Conservation (phyloP, 2,113 vertebrate species). For the Pagrus major region DNA sequence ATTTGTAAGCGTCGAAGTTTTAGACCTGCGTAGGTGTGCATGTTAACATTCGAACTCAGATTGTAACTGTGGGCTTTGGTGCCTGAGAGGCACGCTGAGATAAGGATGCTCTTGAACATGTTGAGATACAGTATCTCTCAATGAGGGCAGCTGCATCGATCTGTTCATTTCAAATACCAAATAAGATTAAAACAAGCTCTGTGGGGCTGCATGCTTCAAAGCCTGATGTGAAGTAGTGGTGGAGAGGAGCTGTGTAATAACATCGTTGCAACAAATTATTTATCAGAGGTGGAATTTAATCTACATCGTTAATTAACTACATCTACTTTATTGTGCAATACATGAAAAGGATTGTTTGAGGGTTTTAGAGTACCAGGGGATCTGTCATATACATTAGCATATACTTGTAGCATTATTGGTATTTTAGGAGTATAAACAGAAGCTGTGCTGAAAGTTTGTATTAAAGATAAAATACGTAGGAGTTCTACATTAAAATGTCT, state of each 20-base stretch:
- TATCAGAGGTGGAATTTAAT: constrained; percentile 40
- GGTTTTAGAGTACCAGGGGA: background rate
- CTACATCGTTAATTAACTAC: constrained; percentile 42
- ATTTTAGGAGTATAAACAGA: constrained; percentile 4
- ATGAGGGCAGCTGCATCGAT: constrained; percentile 64
- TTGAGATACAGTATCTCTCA: constrained; percentile 52
- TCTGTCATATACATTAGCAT: constrained; percentile 6
- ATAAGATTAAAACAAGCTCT: constrained; percentile 60
- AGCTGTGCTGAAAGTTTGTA: background rate
- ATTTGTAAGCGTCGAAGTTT: constrained; percentile 56
- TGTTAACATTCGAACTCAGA: constrained; percentile 59
- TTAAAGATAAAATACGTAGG: too few species aligned
- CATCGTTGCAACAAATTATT: constrained; percentile 34
- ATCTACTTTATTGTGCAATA: constrained; percentile 28
- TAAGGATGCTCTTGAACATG: constrained; percentile 68
- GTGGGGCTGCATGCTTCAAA: constrained; percentile 45
- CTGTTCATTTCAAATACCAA: constrained; percentile 64
- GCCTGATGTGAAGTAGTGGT: constrained; percentile 7
- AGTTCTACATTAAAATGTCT: too few species aligned
- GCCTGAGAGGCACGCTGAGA: constrained; percentile 66
- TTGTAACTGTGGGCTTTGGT: constrained; percentile 44
- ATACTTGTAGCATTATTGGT: background rate
- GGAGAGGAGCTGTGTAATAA: constrained; percentile 13
- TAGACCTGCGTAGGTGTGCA: constrained; percentile 58
- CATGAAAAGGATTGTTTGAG: constrained; percentile 35